phyloP scores from a whole-genome alignment of 2,888 invertebrate species.

The Anthoptus insignis region DNA sequence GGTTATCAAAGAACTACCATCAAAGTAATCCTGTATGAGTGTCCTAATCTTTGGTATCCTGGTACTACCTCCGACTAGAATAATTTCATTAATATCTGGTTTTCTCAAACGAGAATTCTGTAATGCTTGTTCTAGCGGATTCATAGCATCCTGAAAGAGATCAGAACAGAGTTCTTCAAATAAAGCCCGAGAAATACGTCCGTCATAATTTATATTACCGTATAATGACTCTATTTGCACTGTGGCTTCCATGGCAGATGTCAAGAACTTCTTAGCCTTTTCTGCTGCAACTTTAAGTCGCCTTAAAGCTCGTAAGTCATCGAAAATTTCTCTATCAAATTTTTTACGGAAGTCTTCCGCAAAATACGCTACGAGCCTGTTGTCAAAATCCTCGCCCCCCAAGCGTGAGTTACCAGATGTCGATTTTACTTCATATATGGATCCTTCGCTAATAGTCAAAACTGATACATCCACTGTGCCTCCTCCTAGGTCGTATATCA shows the following conservation, averaged over 20 bases:
- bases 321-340: slow-evolving; percentile 58
- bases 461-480: slow-evolving; percentile 73
- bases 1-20: slow-evolving; percentile 57
- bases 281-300: slow-evolving; percentile 68
- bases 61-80: slow-evolving; percentile 72
- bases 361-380: slow-evolving; percentile 68
- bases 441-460: slow-evolving; percentile 59
- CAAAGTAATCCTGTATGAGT: slow-evolving; percentile 63
- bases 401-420: slow-evolving; percentile 66
- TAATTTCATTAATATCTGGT: slow-evolving; percentile 61
- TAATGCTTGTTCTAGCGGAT: slow-evolving; percentile 60
- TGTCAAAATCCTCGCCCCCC: slow-evolving; percentile 77
- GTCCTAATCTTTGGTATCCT: slow-evolving; percentile 70
- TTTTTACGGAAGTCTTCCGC: slow-evolving; percentile 68
- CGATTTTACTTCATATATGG: slow-evolving; percentile 66
- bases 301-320: slow-evolving; percentile 56
- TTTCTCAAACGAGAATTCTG: slow-evolving; percentile 61
- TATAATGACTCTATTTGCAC: slow-evolving; percentile 63
- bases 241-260: slow-evolving; percentile 60
- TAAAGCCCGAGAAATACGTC: slow-evolving; percentile 59
- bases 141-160: slow-evolving; percentile 66
- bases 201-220: slow-evolving; percentile 65
- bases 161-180: slow-evolving; percentile 76
- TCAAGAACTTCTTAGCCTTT: slow-evolving; percentile 62
- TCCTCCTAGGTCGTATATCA: slow-evolving; percentile 73